Conservation (phyloP, 2,888 invertebrate species). For the Deroplatys truncata region DNA sequence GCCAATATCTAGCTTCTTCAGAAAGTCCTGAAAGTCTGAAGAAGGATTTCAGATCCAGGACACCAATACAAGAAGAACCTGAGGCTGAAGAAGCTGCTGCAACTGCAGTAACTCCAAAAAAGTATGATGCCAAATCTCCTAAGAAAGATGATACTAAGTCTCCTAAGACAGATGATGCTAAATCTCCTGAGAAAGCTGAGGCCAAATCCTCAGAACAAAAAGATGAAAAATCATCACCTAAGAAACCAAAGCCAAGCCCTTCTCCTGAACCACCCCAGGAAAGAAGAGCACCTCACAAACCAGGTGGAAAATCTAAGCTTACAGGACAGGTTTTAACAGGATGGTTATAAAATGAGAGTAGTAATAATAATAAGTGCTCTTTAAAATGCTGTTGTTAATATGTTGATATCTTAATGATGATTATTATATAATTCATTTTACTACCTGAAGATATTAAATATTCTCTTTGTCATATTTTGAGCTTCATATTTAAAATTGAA, state of each 20-base stretch:
- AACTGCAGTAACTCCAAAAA: neutral
- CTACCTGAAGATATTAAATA: too few species aligned
- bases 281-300: constrained; percentile 44
- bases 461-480: too few species aligned
- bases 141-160: neutral
- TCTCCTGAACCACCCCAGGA: neutral
- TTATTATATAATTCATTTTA: too few species aligned
- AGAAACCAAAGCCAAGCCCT: neutral
- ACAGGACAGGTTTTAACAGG: constrained; percentile 70
- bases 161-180: neutral
- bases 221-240: neutral
- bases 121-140: neutral
- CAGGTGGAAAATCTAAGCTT: constrained; percentile 63
- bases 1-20: neutral
- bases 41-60: constrained; percentile 49
- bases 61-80: constrained; percentile 57
- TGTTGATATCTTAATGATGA: too few species aligned
- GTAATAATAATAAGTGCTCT: neutral
- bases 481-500: too few species aligned
- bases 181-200: neutral
- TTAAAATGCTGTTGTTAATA: neutral
- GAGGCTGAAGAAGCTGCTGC: constrained; percentile 47
- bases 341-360: constrained; percentile 55
- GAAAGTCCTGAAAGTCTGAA: neutral
- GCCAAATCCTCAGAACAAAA: neutral